These are phyloP conservation scores for Misgurnus mizolepis DNA, from an alignment of 2,113 vertebrate species.

Conservation along the genomic window DNA sequence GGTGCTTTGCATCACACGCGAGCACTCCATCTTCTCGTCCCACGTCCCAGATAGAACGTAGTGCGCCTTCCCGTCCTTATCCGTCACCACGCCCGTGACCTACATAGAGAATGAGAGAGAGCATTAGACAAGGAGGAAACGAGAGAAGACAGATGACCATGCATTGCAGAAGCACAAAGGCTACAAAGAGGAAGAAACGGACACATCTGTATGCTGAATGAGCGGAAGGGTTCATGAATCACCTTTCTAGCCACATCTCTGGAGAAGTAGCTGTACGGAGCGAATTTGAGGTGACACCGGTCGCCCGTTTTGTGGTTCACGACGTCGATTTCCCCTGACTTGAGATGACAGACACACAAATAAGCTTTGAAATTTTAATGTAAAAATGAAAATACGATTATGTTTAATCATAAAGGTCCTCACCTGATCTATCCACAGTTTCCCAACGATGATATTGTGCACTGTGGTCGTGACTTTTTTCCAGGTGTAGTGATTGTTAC, in stretches of 20 bases:
- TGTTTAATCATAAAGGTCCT: conserved; percentile 27
- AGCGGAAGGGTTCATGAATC: conserved; percentile 15
- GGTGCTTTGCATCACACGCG: conserved; percentile 76
- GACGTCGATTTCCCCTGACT: conserved; percentile 97
- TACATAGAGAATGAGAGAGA: conserved; percentile 54
- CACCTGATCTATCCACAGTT: conserved; percentile 98
- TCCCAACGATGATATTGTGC: conserved; percentile 98
- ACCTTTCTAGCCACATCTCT: conserved; percentile 95
- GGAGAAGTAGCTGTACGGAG: conserved; percentile 97
- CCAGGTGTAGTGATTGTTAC: conserved; percentile 94
- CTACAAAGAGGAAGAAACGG: neutral
- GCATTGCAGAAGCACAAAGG: neutral
- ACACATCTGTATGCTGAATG: neutral
- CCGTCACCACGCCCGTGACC: conserved; percentile 93
- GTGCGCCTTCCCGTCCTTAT: conserved; percentile 87
- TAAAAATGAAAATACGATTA: too few species aligned
- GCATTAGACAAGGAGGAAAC: neutral
- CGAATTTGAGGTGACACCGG: conserved; percentile 94
- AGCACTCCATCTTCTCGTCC: conserved; percentile 98
- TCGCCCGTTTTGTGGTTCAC: conserved; percentile 93
- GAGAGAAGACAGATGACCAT: conserved; percentile 2
- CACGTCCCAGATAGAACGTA: conserved; percentile 91
- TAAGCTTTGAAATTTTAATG: neutral
- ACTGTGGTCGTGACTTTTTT: conserved; percentile 97
- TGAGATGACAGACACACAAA: conserved; percentile 12